A percentile compares a stretch with the other conserved stretches of the same genome.
Evolutionary conservation across 2,888 invertebrate species (phyloP).

Genomic region (Holacanthella duospinosa): DNA sequence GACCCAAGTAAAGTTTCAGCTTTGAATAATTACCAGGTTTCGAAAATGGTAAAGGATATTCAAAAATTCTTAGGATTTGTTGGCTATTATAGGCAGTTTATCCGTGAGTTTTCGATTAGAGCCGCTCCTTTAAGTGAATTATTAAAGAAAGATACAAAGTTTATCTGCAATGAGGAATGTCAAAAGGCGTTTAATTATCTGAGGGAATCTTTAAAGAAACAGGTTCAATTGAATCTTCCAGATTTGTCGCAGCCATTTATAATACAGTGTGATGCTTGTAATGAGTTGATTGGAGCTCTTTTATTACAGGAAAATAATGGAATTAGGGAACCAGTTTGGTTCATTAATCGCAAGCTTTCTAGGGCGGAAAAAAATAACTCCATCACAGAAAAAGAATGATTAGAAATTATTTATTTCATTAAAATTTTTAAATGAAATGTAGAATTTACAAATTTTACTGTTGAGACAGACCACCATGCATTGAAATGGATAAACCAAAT

Average conservation of each 20-base stretch:
- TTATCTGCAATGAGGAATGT: not conserved
- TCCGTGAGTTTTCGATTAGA: not conserved
- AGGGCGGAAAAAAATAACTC: slow-evolving; percentile 41
- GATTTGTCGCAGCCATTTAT: slow-evolving; percentile 32
- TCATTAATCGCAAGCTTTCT: slow-evolving; percentile 29
- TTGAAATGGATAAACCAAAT: slow-evolving; percentile 43
- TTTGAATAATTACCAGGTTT: too few relatives aligned
- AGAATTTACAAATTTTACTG: slow-evolving; percentile 39
- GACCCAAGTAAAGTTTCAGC: slow-evolving; percentile 37
- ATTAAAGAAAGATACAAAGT: not conserved
- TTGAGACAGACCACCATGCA: slow-evolving; percentile 44
- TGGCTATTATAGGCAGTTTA: slow-evolving; percentile 21
- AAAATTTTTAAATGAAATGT: slow-evolving; percentile 42
- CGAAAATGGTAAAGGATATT: too few relatives aligned
- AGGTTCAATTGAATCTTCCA: slow-evolving; percentile 24
- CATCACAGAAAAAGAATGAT: slow-evolving; percentile 42
- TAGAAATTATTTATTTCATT: slow-evolving; percentile 40
- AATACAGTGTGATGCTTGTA: slow-evolving; percentile 38
- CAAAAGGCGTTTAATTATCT: not conserved
- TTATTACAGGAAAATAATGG: slow-evolving; percentile 34
- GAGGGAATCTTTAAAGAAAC: not conserved
- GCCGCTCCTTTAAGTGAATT: not conserved
- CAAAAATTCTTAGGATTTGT: slow-evolving; percentile 22
- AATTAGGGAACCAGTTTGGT: slow-evolving; percentile 28
- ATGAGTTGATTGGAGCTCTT: slow-evolving; percentile 37